These are phyloP conservation scores for Cichlasoma orientale DNA, from an alignment of 2,797 vertebrate species.

Conservation along the genomic window DNA sequence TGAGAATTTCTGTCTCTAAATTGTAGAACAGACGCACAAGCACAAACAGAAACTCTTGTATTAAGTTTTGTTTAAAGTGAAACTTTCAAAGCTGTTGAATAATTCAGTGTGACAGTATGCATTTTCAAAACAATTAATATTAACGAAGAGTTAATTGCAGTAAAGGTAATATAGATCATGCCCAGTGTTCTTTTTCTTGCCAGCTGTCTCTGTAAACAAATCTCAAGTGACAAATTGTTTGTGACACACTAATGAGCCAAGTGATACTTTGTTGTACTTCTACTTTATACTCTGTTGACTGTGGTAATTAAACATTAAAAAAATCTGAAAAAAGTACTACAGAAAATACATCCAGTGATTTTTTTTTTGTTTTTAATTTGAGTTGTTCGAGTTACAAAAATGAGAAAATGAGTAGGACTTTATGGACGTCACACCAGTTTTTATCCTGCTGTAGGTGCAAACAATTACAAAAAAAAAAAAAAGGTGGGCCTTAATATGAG, in stretches of 20 bases:
- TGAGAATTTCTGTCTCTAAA: background rate
- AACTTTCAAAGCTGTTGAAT: background rate
- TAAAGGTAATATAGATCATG: background rate
- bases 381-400: conserved; percentile 14
- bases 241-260: background rate
- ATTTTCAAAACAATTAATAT: background rate
- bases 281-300: too few relatives aligned
- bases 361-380: background rate
- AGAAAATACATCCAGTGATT: background rate
- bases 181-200: conserved; percentile 1
- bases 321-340: background rate
- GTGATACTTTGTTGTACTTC: conserved; percentile 3
- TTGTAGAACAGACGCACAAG: background rate
- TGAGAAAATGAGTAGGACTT: conserved; percentile 4
- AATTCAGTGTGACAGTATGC: background rate
- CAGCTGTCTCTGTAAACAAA: background rate
- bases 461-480: too few relatives aligned
- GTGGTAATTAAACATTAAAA: conserved; percentile 12
- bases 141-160: background rate
- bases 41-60: background rate
- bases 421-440: conserved; percentile 18
- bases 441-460: background rate
- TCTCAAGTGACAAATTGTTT: background rate
- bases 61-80: background rate
- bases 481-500: conserved; percentile 1